Base-by-base conservation (phyloP, 2,888 invertebrate genomes). In the Rhagophthalmus giganteus region DNA sequence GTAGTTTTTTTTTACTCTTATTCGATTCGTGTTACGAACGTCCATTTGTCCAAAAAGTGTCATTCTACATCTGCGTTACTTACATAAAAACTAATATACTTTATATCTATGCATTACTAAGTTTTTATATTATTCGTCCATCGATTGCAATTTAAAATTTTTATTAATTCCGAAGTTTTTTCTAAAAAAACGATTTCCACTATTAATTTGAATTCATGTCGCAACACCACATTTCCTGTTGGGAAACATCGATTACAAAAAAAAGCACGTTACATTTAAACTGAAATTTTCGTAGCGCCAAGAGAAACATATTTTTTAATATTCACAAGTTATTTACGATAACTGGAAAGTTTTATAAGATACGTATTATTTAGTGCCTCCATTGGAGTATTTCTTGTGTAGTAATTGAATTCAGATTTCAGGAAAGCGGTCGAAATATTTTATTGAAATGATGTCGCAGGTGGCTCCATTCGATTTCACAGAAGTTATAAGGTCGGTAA, bases 361-460 rank as follows among this genome's bases (percentile, higher is more conserved):
- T 35, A 25, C 11, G 15, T 27, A 46, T 55, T 55, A 50, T 54
- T 55, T 55, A 55, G 47, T 41, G 32, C 41, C 27, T 33, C 55
- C 26, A 55, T 46, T 32, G 52, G 15, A 54, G 47, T 51, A 60
- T 57, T 60, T 62, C 63, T 63, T 58, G 33, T 54, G 57, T 57
- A 49, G 61, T 65, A 68, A 67, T 68, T 65, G 67, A 68, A 68
- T 66, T 64, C 61, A 61, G 60, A 65, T 64, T 63, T 62, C 61
- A 59, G 63, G 62, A 64, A 63, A 58, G 55, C 35, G 55, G 59
- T 60, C 61, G 61, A 65, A 67, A 64, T 70, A 69, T 69, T 70
- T 69, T 69, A 69, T 68, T 67, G 69, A 69, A 69, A 69, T 69
- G 68, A 69, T 69, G 69, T 69, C 67, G 69, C 70, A 70, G 69